These are phyloP conservation scores for Drosophila mettleri DNA, from an alignment of 2,888 invertebrate species.

Conservation along the genomic window DNA sequence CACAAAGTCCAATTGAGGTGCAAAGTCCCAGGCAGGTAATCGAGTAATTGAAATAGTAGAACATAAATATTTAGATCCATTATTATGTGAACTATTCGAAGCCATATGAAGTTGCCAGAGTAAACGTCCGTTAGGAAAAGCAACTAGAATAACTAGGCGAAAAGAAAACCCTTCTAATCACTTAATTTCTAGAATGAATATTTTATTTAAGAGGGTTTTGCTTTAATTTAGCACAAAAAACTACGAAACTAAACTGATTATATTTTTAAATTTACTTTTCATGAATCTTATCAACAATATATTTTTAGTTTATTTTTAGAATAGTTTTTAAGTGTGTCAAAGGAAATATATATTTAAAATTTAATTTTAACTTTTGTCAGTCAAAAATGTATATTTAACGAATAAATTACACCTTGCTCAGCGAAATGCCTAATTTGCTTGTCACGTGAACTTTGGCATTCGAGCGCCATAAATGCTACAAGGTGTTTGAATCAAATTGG, in stretches of 20 bases:
- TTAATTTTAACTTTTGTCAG: no score
- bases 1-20: slow-evolving; percentile 45
- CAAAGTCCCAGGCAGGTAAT: slow-evolving; percentile 49
- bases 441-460: slow-evolving; percentile 34
- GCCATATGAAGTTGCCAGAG: neutral
- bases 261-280: no score
- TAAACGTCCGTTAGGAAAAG: neutral
- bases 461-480: slow-evolving; percentile 1
- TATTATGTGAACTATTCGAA: slow-evolving; percentile 19
- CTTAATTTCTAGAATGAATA: no score
- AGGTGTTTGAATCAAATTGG: slow-evolving; percentile 11
- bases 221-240: no score
- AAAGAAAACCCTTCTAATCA: neutral
- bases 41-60: slow-evolving; percentile 36
- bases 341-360: neutral
- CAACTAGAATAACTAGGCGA: neutral
- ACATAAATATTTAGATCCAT: slow-evolving; percentile 40
- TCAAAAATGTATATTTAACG: neutral
- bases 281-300: no score
- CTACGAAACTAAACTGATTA: no score
- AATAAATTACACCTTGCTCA: slow-evolving; percentile 18
- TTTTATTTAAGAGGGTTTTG: no score
- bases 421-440: slow-evolving; percentile 7
- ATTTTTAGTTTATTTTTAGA: no score
- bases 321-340: no score